These are phyloP conservation scores for Cyanistes caeruleus DNA, from an alignment of 2,113 vertebrate genomes.

Conservation along the genomic window DNA sequence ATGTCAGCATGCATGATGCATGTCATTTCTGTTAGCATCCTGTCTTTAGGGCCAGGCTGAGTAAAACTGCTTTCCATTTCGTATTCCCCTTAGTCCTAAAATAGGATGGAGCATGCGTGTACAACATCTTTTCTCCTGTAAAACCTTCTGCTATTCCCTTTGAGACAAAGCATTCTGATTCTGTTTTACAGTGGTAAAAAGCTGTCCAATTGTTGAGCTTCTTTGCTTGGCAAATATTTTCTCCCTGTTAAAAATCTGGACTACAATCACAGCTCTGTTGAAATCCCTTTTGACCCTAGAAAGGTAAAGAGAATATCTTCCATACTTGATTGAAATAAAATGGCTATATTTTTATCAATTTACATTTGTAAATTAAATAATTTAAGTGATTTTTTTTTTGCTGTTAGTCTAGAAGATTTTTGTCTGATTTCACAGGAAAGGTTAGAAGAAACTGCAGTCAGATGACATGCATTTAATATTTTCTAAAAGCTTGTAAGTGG, in stretches of 20 bases:
- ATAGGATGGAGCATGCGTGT: accelerated
- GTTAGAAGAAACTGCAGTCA: not conserved
- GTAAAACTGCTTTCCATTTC: not conserved
- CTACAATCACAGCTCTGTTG: not conserved
- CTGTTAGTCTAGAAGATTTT: not conserved
- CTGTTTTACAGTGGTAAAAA: not conserved
- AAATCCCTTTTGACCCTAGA: not conserved
- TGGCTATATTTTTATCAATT: not conserved
- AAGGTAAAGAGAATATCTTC: not conserved
- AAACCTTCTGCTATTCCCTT: not conserved
- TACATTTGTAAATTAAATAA: not conserved
- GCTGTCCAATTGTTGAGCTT: not conserved
- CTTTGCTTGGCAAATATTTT: not conserved
- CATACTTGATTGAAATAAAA: not conserved
- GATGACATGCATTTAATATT: not conserved
- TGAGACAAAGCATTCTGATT: not conserved
- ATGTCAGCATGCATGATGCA: not conserved
- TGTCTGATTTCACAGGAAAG: not conserved
- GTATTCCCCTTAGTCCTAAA: not conserved
- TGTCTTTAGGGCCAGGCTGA: not conserved
- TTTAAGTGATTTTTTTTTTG: not conserved
- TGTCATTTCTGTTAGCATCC: not conserved
- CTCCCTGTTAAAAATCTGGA: not conserved
- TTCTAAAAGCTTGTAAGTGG: not conserved
- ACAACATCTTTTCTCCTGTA: not conserved